phyloP scores from a whole-genome alignment of 2,888 invertebrate species.

The Nemurella pictetii region DNA sequence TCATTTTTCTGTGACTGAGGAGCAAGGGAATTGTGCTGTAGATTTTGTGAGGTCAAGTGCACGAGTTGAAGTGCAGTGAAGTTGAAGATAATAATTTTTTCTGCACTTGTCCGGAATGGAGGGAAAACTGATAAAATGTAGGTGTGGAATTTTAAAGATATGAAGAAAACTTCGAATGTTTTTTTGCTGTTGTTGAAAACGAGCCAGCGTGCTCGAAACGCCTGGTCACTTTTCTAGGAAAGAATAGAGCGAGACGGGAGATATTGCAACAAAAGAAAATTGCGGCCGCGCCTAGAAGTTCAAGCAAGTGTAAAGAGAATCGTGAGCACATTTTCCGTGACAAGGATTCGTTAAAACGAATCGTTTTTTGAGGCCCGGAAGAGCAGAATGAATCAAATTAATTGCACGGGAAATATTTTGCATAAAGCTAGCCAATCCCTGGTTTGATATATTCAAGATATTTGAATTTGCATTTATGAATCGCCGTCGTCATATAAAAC shows the following conservation, averaged over 20 bases:
- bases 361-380: conserved; percentile 19
- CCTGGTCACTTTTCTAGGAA: not conserved
- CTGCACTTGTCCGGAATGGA: no score
- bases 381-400: conserved; percentile 29
- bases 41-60: no score
- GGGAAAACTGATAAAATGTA: no score
- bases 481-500: not conserved
- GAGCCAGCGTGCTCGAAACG: not conserved
- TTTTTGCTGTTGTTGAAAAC: no score
- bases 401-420: conserved; percentile 27
- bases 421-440: conserved; percentile 14
- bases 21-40: no score
- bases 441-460: conserved; percentile 20
- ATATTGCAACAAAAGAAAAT: not conserved
- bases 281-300: not conserved
- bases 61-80: no score
- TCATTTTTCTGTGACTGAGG: no score
- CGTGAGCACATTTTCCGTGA: conserved; percentile 4
- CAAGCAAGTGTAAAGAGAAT: not conserved
- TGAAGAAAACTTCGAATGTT: no score
- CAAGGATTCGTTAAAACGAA: conserved; percentile 21
- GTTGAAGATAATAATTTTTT: no score
- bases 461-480: conserved; percentile 9
- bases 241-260: not conserved
- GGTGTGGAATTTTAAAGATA: no score